Base-by-base conservation (phyloP, 2,797 vertebrate species). In the Aplochiton taeniatus region DNA sequence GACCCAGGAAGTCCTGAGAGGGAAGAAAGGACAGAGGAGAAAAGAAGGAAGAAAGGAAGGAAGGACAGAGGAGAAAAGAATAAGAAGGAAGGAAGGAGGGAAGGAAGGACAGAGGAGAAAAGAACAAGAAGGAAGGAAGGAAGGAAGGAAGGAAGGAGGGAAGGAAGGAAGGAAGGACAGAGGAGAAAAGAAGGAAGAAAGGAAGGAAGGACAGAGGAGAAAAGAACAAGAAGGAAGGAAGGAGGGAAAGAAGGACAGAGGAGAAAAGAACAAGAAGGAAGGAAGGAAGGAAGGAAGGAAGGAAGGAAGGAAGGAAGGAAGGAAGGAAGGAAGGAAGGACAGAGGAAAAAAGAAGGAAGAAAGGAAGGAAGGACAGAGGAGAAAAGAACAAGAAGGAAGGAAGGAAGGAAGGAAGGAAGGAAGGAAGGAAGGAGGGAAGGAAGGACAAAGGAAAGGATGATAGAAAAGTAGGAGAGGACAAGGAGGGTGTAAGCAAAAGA, bases 1-100 rank as follows among this genome's bases (percentile, higher is more conserved):
- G 96, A 69, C 96, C 96, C 81, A 98, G 91, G 82, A 98, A 98
- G 88, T 98, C 96, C 96, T 98, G 80, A 12, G 56, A 65, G 63
- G 48, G 65, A 61, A 48, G 57, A 43, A 19, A 10, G 20, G 4
- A 49, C 63, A 54, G 44, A 31, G n/a, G 17, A 13, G 9, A 14
- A 4, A 41, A 13, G 57, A 44, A 66, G 11, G 50, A 63, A 12
- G 49, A 54, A 16, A 49, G 50, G 54, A 16, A 65, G 58, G 45
- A 44, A 69, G 62, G 4, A 14, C 2, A 6, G 50, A 63, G 48
- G 17, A 0, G 58, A 52, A 20, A 16, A 53, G 20, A 58, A n/a
- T 49, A 46, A 53, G 51, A 46, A 41, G 47, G 4, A 56, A 59
- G 43, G 43, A 9, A 8, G 50, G 31, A 48, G 9, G 31, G 31